Evolutionary conservation across 1,140 invertebrate genomes (phyloP).

Genomic region (Stegodyphus mimosarum): DNA sequence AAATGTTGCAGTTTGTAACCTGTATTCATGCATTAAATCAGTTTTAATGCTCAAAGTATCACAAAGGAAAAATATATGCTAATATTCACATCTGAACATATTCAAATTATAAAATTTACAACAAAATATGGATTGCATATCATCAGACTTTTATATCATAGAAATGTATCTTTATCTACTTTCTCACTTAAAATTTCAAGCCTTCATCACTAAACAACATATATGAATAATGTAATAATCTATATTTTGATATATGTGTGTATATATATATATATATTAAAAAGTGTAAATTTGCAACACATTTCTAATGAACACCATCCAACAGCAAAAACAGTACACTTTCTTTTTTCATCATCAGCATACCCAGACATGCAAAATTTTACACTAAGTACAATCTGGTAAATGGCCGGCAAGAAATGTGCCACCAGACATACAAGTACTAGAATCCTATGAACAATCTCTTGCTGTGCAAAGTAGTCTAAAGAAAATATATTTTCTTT

Average conservation of each 20-base stretch:
- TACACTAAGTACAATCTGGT: conserved; percentile 48
- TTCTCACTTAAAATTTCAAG: too few species aligned
- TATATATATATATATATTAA: too few species aligned
- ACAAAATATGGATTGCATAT: conserved; percentile 54
- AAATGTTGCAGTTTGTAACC: background rate
- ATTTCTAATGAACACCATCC: background rate
- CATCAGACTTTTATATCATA: background rate
- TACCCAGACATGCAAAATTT: conserved; percentile 35
- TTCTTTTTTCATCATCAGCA: conserved; percentile 15
- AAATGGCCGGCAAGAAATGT: conserved; percentile 8
- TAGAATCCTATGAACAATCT: conserved; percentile 20
- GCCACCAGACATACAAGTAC: conserved; percentile 53
- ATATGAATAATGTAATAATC: too few species aligned
- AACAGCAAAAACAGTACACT: conserved; percentile 12
- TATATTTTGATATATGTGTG: too few species aligned
- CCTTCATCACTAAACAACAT: too few species aligned
- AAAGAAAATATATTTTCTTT: conserved; percentile 59
- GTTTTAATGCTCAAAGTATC: conserved; percentile 17
- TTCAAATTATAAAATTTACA: background rate
- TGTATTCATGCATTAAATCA: too few species aligned
- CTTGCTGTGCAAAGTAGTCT: conserved; percentile 58
- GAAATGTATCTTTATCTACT: too few species aligned
- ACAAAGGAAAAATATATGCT: conserved; percentile 53
- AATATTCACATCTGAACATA: conserved; percentile 27
- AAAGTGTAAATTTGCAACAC: too few species aligned